A percentile compares a stretch with the other conserved stretches of the same genome.
Evolutionary conservation across 2,113 vertebrate genomes (phyloP).

Genomic region (Capricornis sumatraensis): DNA sequence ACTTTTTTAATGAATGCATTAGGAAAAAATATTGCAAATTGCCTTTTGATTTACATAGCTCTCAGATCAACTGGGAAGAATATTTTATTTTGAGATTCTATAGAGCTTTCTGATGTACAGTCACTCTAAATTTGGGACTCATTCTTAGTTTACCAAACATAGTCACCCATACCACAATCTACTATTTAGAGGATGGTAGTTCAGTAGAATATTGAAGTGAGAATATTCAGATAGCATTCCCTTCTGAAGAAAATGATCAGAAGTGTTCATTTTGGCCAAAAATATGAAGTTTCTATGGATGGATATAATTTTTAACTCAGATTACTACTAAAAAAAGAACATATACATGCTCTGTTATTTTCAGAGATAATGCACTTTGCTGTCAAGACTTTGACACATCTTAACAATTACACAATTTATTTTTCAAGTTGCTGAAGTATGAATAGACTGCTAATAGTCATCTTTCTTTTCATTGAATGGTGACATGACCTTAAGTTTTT

Average conservation of each 20-base stretch:
- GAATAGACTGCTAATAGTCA: neutral
- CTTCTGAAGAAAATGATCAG: neutral
- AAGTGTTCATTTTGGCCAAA: slow-evolving; percentile 4
- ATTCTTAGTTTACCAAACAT: neutral
- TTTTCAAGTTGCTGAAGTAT: neutral
- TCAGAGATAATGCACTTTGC: neutral
- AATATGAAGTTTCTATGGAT: neutral
- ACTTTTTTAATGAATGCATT: neutral
- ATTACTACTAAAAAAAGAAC: neutral
- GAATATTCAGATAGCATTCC: neutral
- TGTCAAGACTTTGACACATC: neutral
- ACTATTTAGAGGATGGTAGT: neutral
- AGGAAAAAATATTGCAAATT: neutral
- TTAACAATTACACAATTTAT: neutral
- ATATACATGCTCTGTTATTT: neutral
- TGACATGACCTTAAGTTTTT: neutral
- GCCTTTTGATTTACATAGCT: neutral
- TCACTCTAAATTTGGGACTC: neutral
- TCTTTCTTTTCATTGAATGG: neutral
- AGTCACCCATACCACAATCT: neutral
- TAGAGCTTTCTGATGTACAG: neutral
- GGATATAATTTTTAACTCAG: slow-evolving; percentile 19
- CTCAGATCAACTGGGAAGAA: neutral
- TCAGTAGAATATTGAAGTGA: neutral
- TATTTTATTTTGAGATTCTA: neutral